These are phyloP conservation scores for Malurus elegans DNA, from an alignment of 2,113 vertebrate species.

Conservation along the genomic window DNA sequence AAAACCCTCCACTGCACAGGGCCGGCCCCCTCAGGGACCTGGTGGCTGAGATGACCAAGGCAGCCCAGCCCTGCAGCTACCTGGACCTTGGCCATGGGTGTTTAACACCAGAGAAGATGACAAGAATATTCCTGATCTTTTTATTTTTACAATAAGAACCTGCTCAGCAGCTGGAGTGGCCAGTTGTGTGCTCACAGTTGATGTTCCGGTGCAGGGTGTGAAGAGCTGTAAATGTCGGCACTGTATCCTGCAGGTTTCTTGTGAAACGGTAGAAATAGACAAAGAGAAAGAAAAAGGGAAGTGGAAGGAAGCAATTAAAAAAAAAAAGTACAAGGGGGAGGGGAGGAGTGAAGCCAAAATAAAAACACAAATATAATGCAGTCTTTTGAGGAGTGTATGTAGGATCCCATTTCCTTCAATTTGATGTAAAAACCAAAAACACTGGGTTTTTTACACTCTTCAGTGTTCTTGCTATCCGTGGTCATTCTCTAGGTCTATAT, in stretches of 20 bases:
- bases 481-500: neutral
- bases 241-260: neutral
- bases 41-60: neutral
- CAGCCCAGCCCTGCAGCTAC: neutral
- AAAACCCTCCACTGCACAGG: neutral
- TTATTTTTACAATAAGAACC: neutral
- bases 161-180: neutral
- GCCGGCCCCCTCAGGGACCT: neutral
- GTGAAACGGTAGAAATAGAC: neutral
- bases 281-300: neutral
- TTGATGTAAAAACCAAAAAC: fast-evolving
- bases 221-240: too few relatives aligned
- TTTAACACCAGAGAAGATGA: neutral
- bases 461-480: neutral
- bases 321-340: neutral
- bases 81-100: too few relatives aligned
- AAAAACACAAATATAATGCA: neutral
- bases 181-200: neutral
- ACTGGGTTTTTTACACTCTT: fast-evolving
- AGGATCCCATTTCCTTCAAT: neutral
- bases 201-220: neutral
- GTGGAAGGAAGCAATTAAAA: neutral
- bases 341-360: neutral
- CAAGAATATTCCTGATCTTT: neutral
- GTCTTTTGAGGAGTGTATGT: neutral